phyloP scores from a whole-genome alignment of 30 jellyfish, hydroid and myxozoan species.

The Catostylus mosaicus region DNA sequence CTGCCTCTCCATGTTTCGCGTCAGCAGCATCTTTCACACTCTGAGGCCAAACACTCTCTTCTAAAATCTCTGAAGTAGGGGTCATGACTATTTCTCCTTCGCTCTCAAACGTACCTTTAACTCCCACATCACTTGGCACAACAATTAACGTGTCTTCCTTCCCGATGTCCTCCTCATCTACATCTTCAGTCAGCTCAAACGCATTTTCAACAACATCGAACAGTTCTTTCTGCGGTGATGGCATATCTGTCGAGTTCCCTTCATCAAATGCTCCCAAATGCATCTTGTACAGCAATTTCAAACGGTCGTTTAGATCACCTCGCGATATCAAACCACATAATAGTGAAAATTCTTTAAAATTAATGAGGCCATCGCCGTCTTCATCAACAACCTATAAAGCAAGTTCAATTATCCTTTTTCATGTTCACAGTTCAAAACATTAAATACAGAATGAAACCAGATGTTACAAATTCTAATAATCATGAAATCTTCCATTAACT shows the following conservation, averaged over 20 bases:
- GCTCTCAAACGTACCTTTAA: conserved; percentile 62
- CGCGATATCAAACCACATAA: conserved; percentile 87
- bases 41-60: conserved; percentile 31
- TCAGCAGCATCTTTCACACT: conserved; percentile 7
- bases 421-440: too few species aligned
- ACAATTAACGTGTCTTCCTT: conserved; percentile 58
- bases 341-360: conserved; percentile 84
- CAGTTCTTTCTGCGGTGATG: conserved; percentile 47
- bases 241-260: conserved; percentile 33
- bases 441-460: too few species aligned
- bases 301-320: conserved; percentile 86
- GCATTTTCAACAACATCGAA: conserved; percentile 97
- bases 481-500: too few species aligned
- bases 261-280: conserved; percentile 78
- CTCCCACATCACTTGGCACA: conserved; percentile 55
- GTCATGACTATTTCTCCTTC: conserved; percentile 72
- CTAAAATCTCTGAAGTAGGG: conserved; percentile 49
- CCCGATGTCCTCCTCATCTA: conserved; percentile 58
- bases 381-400: conserved; percentile 78
- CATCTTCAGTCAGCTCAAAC: conserved; percentile 70
- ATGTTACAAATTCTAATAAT: too few species aligned
- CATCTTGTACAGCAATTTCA: conserved; percentile 85
- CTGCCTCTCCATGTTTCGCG: conserved; percentile 4
- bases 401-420: too few species aligned
- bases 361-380: conserved; percentile 75